These are phyloP conservation scores for Amniataba percoides DNA, from an alignment of 2,797 vertebrate genomes.

Conservation along the genomic window DNA sequence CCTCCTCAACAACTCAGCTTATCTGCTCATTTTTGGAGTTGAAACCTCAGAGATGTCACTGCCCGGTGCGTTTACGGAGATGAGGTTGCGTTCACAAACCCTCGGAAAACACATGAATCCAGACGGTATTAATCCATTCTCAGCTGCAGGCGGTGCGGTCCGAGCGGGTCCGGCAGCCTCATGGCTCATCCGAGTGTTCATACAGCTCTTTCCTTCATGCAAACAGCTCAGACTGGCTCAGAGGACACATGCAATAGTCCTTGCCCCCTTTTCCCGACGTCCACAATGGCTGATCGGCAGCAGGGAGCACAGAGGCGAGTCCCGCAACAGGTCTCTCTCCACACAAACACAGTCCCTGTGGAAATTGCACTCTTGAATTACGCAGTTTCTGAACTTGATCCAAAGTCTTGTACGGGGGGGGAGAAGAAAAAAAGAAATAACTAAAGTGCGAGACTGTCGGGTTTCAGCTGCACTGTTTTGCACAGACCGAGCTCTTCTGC, in stretches of 20 bases:
- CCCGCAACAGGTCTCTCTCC: conserved; percentile 31
- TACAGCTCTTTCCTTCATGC: conserved; percentile 22
- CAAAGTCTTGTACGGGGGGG: not conserved
- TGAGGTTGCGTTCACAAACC: not conserved
- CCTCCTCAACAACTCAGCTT: conserved; percentile 7
- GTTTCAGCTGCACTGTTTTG: not conserved
- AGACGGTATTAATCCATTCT: conserved; percentile 25
- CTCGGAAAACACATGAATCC: not conserved
- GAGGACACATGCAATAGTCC: conserved; percentile 24
- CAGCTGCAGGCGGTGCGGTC: not conserved
- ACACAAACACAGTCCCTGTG: not conserved
- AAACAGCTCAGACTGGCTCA: not conserved
- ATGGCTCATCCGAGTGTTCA: conserved; percentile 33
- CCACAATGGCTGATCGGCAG: conserved; percentile 48
- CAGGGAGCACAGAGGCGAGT: not conserved
- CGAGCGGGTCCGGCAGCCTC: conserved; percentile 27
- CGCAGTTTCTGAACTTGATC: not conserved
- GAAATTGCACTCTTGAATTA: not conserved
- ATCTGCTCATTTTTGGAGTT: conserved; percentile 17
- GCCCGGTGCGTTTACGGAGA: not conserved
- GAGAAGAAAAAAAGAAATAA: not conserved
- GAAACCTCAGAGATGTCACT: not conserved
- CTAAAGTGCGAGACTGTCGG: not conserved
- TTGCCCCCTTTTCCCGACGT: conserved; percentile 34
- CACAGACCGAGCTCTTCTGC: not conserved